phyloP scores from a whole-genome alignment of 2,888 invertebrate species.

The Holacanthella duospinosa region DNA sequence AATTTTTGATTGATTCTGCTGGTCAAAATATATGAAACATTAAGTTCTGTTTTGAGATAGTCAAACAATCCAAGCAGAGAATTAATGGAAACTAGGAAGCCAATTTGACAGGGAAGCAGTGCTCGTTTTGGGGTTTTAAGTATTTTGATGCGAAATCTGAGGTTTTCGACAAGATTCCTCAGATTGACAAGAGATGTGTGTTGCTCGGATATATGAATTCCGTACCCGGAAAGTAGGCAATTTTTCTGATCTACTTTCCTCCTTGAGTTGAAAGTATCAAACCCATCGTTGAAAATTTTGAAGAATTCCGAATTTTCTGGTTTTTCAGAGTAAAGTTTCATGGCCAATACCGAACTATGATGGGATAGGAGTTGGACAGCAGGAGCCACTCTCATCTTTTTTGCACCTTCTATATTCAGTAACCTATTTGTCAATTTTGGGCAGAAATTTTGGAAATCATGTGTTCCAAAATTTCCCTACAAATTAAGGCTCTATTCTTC shows the following conservation, averaged over 20 bases:
- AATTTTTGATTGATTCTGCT: constrained; percentile 11
- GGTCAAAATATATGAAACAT: background rate
- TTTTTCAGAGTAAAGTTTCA: background rate
- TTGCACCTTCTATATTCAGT: too few species aligned
- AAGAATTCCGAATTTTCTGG: constrained; percentile 1
- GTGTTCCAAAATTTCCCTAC: too few species aligned
- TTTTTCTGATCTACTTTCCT: background rate
- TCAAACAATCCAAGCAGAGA: background rate
- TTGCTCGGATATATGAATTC: background rate
- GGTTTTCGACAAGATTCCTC: background rate
- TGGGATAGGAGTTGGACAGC: constrained; percentile 11
- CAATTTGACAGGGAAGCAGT: constrained; percentile 11
- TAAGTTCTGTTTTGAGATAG: background rate
- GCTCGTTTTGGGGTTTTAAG: background rate
- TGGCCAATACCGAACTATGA: background rate
- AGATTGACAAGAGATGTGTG: background rate
- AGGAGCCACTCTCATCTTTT: too few species aligned
- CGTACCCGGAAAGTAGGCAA: constrained; percentile 6
- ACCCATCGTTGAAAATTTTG: constrained; percentile 10
- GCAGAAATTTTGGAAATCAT: too few species aligned
- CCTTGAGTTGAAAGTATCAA: constrained; percentile 9
- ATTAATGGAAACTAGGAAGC: constrained; percentile 10
- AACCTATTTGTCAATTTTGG: too few species aligned
- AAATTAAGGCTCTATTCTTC: too few species aligned
- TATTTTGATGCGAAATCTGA: background rate